Base-by-base conservation (phyloP, 2,888 invertebrate genomes). In the Pachymerium ferrugineum region DNA sequence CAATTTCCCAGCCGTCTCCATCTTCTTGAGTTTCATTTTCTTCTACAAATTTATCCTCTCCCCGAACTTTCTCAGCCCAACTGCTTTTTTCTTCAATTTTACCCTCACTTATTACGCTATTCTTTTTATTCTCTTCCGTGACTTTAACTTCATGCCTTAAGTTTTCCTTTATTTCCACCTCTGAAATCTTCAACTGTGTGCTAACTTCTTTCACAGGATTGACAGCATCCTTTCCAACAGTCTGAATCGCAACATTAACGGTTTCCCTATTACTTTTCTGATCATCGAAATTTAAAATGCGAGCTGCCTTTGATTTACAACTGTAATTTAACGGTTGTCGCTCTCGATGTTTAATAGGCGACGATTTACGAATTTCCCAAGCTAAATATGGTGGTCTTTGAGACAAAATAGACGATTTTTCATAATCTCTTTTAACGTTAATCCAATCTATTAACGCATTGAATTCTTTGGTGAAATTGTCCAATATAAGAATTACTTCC, bases 281-380 rank as follows among this genome's bases (percentile, higher is more conserved):
- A n/a, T 74, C 74, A 54, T n/a, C n/a, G n/a, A 74, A 69, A 35
- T 74, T 73, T 3, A 74, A 33, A 29, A 42, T 38, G 1, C 74
- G 73, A 10, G 62, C 67, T 6, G 47, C 71, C n/a, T 67, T 19
- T 16, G 38, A 71, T 75, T 79, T 79, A 16, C 88, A 87, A 78
- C 89, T 89, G 77, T 89, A 28, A 16, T 74, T 71, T 29, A 74
- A 68, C n/a, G 33, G 29, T 54, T 42, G 31, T 28, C 29, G 10
- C 38, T 54, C 62, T n/a, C 62, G 33, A 28, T 70, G 72, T 75
- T 79, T 79, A 16, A 88, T 88, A 78, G 89, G 89, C 77, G 89
- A 92, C 47, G 93, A 92, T 84, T 97, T 97, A 76, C 96, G 87
- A 47, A 97, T 91, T 83, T 97, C 97, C 97, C 97, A 97, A 0